Percentiles rank a stretch among this genome's conserved stretches.
Evolutionary conservation across 2,113 vertebrate genomes (phyloP).

Genomic region (Psettodes erumei): DNA sequence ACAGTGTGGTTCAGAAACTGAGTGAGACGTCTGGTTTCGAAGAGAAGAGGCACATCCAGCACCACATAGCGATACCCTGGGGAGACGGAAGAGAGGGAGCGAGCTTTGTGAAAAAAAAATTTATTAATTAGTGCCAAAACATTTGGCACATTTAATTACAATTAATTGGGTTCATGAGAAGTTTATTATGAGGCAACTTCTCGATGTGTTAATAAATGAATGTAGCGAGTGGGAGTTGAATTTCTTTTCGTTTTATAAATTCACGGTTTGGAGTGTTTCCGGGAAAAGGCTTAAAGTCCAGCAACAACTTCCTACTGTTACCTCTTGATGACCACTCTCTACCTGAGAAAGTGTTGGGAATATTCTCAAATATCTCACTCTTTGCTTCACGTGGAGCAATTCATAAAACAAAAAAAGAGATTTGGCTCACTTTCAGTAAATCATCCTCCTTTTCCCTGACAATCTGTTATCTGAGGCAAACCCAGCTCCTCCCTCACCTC

Average conservation of each 20-base stretch:
- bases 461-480: neutral
- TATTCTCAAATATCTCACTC: neutral
- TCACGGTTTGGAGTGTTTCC: neutral
- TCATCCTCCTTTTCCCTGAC: neutral
- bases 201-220: neutral
- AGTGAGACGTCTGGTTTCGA: slow-evolving; percentile 89
- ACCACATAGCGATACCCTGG: slow-evolving; percentile 94
- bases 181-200: neutral
- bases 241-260: neutral
- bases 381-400: neutral
- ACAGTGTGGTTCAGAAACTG: slow-evolving; percentile 92
- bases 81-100: slow-evolving; percentile 16
- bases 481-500: slow-evolving; percentile 80
- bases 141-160: too few relatives aligned
- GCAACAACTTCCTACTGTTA: neutral
- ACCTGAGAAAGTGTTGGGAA: neutral
- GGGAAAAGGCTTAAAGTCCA: neutral
- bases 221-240: neutral
- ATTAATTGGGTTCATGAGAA: too few relatives aligned
- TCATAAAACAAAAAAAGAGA: neutral
- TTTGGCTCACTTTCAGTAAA: neutral
- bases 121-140: slow-evolving; percentile 24
- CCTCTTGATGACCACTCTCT: neutral
- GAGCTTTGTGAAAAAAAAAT: slow-evolving; percentile 8
- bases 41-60: slow-evolving; percentile 95